A percentile compares a stretch with the other conserved stretches of the same genome.
phyloP scores from a whole-genome alignment of 2,888 invertebrate species.

The Pachymerium ferrugineum region DNA sequence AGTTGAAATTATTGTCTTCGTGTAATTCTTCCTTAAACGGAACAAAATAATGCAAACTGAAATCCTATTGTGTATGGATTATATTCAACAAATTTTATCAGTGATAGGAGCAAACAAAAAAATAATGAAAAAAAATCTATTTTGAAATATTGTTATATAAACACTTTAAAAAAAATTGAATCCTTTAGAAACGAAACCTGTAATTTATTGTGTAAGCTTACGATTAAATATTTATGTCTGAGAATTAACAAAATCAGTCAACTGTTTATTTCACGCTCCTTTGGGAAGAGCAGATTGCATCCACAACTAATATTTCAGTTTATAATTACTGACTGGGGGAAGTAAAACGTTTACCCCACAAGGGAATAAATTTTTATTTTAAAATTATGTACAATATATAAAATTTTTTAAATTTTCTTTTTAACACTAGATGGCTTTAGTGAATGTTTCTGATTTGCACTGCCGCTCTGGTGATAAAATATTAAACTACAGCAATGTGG shows the following conservation, averaged over 20 bases:
- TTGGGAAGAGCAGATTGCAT: not conserved
- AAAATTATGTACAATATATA: too few relatives aligned
- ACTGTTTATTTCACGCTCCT: not conserved
- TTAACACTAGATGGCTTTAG: too few relatives aligned
- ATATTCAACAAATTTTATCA: conserved; percentile 22
- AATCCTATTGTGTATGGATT: conserved; percentile 1
- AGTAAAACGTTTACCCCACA: too few relatives aligned
- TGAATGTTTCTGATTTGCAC: too few relatives aligned
- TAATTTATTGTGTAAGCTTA: conserved; percentile 24
- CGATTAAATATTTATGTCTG: conserved; percentile 31
- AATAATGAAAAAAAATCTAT: conserved; percentile 6
- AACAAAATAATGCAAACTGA: conserved; percentile 12
- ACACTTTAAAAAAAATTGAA: not conserved
- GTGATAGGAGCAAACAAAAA: not conserved
- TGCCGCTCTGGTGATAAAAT: too few relatives aligned
- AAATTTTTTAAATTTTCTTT: too few relatives aligned
- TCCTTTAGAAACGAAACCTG: not conserved
- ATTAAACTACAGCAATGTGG: too few relatives aligned
- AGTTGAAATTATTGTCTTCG: not conserved
- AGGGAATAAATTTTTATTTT: too few relatives aligned
- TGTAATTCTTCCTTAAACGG: conserved; percentile 6
- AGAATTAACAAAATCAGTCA: not conserved
- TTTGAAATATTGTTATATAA: conserved; percentile 30
- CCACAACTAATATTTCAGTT: not conserved
- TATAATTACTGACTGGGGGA: too few relatives aligned